Evolutionary conservation across 2,888 invertebrate genomes (phyloP), one percentile per base, ranked within the genome.

Genomic region (Caenorhabditis sp.): DNA sequence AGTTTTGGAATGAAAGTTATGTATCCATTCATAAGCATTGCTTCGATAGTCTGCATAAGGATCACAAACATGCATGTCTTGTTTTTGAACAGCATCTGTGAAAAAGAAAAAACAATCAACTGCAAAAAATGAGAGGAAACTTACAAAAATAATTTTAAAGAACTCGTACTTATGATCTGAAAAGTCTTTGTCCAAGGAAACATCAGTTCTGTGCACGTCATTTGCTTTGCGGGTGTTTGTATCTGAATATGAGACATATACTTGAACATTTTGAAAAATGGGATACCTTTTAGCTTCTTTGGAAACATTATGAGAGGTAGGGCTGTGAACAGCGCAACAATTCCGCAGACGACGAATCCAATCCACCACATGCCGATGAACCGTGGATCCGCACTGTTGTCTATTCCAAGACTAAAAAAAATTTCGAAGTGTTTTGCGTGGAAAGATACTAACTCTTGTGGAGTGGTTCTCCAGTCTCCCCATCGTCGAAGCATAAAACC

Each of bases 401-500:
- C 74, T 0, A 88, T 84, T 26, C 85, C 88, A 20, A 86, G 40
- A 22, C 87, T 87, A 44, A 37, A 82, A 76, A 18, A 2, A 13
- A 44, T 32, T 24, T 26, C 4, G 20, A n/a, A n/a, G n/a, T n/a
- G n/a, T n/a, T 64, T 1, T 8, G 26, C 15, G 1, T 53, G 2
- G 24, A 60, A 5, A 56, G 18, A 22, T 35, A 9, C 81, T 70
- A 18, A 87, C 87, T 80, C 79, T 9, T 50, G 15, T 4, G 78
- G 77, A 11, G 72, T 67, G 0, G 86, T 85, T 71, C 84, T 83
- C 51, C 82, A 80, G 44, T 89, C 89, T 28, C 88, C 88, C 90
- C 95, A 96, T 64, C 95, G 93, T 83, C 95, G 94, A 83, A 96
- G 94, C 91, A 96, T 94, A 91, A 95, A 95, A 0, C 96, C 96